Conservation (phyloP, 2,888 invertebrate genomes). For the Brenthis hecate region DNA sequence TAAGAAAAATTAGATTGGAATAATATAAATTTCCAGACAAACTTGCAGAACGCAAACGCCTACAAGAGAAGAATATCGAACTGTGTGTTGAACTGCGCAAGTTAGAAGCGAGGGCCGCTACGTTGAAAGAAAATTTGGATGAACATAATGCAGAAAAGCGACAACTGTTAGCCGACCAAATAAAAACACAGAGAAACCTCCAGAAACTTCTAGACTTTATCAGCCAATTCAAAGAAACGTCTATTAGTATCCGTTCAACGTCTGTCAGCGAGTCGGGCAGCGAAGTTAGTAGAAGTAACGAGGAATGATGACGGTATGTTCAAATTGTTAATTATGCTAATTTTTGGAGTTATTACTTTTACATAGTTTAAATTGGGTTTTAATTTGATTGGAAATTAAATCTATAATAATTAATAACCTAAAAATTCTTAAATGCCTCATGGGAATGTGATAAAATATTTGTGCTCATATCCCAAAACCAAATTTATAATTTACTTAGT, state of each 20-base stretch:
- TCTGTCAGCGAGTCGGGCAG: constrained; percentile 71
- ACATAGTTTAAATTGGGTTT: too few relatives aligned
- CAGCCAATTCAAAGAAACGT: constrained; percentile 75
- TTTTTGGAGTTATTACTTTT: too few relatives aligned
- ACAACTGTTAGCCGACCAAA: constrained; percentile 72
- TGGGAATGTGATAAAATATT: too few relatives aligned
- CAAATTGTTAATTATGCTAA: too few relatives aligned
- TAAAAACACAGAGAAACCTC: constrained; percentile 74
- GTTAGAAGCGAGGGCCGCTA: constrained; percentile 69
- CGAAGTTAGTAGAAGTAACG: constrained; percentile 72
- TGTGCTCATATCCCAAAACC: too few relatives aligned
- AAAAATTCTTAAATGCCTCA: too few relatives aligned
- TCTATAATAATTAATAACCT: too few relatives aligned
- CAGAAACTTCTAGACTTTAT: constrained; percentile 78
- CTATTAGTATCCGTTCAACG: constrained; percentile 66
- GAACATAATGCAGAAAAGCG: constrained; percentile 76
- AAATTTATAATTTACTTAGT: too few relatives aligned
- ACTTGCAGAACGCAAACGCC: constrained; percentile 66
- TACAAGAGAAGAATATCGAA: constrained; percentile 75
- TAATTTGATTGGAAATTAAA: too few relatives aligned
- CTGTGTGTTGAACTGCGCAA: constrained; percentile 73
- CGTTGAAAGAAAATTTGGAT: constrained; percentile 71
- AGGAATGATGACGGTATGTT: constrained; percentile 60
- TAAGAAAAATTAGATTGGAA: neutral
- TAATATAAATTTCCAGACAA: constrained; percentile 59